phyloP scores from a whole-genome alignment of 2,113 vertebrate genomes.

The Rhabdornis inornatus region DNA sequence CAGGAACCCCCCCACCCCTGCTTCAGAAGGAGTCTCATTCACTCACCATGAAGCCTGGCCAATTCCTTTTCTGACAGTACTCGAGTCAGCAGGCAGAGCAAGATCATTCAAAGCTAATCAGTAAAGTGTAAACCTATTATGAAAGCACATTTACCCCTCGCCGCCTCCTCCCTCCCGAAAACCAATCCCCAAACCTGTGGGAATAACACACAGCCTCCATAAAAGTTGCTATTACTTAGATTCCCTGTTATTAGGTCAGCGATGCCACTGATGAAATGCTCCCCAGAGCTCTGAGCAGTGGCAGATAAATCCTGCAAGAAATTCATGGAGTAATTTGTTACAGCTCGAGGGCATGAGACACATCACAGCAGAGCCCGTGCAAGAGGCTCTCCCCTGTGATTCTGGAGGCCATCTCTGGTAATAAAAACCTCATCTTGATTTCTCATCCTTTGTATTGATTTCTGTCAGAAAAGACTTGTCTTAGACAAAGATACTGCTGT shows the following conservation, averaged over 20 bases:
- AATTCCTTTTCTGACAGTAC: conserved; percentile 12
- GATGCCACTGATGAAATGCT: not conserved
- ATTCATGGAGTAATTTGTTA: not conserved
- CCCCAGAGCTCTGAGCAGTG: not conserved
- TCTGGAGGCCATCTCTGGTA: conserved; percentile 11
- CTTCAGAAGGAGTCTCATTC: conserved; percentile 18
- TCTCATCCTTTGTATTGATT: conserved; percentile 21
- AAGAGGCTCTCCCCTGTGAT: not conserved
- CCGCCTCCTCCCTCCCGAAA: conserved; percentile 3
- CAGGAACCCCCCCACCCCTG: not conserved
- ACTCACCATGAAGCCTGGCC: conserved; percentile 29
- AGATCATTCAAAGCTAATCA: conserved; percentile 59
- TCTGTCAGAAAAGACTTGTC: not conserved
- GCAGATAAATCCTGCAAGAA: conserved; percentile 39
- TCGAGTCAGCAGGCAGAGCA: conserved; percentile 50
- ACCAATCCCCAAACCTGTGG: conserved; percentile 18
- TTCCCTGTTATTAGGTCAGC: conserved; percentile 32
- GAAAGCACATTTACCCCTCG: conserved; percentile 41
- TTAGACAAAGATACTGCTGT: not conserved
- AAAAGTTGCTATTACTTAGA: conserved; percentile 34
- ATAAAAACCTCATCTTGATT: conserved; percentile 57
- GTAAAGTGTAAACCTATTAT: conserved; percentile 59
- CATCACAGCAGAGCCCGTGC: not conserved
- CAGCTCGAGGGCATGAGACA: not conserved
- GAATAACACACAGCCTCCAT: not conserved